These are phyloP conservation scores for Equus przewalskii DNA, from an alignment of 2,113 vertebrate genomes.

Conservation along the genomic window DNA sequence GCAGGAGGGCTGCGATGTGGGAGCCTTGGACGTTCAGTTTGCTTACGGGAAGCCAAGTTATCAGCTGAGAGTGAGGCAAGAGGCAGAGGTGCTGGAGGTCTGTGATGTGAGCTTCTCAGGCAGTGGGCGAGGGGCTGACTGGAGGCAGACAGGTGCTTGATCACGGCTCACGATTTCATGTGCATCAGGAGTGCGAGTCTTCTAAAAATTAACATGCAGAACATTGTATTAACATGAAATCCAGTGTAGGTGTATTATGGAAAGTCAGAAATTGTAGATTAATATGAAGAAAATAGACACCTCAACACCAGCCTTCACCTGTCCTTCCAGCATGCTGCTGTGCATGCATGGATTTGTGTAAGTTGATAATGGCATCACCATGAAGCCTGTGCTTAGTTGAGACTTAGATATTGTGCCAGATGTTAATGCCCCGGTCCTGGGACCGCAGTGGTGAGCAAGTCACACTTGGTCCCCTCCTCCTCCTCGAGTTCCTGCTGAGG, in stretches of 20 bases:
- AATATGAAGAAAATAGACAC: not conserved
- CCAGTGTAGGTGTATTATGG: not conserved
- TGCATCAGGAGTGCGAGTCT: not conserved
- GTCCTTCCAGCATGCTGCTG: rapidly evolving
- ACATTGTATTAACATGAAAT: not conserved
- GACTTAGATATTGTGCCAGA: too few relatives aligned
- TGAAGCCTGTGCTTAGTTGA: not conserved
- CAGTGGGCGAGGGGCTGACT: not conserved
- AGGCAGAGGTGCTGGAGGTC: not conserved
- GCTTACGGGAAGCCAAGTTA: not conserved
- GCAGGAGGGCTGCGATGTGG: not conserved
- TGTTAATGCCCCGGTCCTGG: too few relatives aligned
- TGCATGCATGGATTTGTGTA: rapidly evolving
- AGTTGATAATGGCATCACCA: not conserved
- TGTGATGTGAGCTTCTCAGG: too few relatives aligned
- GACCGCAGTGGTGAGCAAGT: not conserved
- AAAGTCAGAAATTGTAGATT: not conserved
- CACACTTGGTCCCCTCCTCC: too few relatives aligned
- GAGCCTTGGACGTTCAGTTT: not conserved
- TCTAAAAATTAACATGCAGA: too few relatives aligned
- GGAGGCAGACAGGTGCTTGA: not conserved
- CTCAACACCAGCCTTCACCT: not conserved
- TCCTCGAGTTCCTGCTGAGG: not conserved
- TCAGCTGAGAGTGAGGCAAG: not conserved
- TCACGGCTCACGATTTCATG: too few relatives aligned